These are phyloP conservation scores for Lindbergichthys nudifrons DNA, from an alignment of 2,797 vertebrate species.

Conservation along the genomic window DNA sequence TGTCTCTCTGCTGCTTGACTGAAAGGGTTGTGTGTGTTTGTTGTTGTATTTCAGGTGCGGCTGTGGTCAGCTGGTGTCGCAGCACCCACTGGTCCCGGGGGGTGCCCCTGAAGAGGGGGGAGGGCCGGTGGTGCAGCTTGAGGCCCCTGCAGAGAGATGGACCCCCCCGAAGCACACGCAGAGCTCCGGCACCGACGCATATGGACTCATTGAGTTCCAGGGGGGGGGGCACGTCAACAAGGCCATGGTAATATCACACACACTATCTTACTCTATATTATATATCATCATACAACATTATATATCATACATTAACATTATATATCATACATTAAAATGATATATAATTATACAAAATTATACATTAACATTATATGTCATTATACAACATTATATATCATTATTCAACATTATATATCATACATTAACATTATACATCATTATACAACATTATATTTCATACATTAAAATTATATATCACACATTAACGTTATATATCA, in stretches of 20 bases:
- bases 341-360: too few species aligned
- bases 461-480: too few species aligned
- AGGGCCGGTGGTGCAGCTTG: constrained; percentile 79
- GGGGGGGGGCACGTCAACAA: constrained; percentile 93
- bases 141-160: constrained; percentile 89
- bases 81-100: constrained; percentile 83
- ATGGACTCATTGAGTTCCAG: constrained; percentile 94
- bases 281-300: too few species aligned
- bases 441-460: too few species aligned
- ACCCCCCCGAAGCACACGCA: constrained; percentile 89
- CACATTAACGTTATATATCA: too few species aligned
- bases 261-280: too few species aligned
- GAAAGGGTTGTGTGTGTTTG: neutral
- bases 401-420: too few species aligned
- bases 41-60: constrained; percentile 85
- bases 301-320: too few species aligned
- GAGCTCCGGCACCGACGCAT: constrained; percentile 89
- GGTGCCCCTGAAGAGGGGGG: constrained; percentile 81
- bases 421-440: too few species aligned
- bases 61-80: constrained; percentile 90
- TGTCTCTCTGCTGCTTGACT: neutral
- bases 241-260: constrained; percentile 84
- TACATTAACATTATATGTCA: too few species aligned
- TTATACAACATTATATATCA: too few species aligned
- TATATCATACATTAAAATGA: too few species aligned